phyloP scores from a whole-genome alignment of 1,140 invertebrate genomes.

The Listronotus oregonensis region DNA sequence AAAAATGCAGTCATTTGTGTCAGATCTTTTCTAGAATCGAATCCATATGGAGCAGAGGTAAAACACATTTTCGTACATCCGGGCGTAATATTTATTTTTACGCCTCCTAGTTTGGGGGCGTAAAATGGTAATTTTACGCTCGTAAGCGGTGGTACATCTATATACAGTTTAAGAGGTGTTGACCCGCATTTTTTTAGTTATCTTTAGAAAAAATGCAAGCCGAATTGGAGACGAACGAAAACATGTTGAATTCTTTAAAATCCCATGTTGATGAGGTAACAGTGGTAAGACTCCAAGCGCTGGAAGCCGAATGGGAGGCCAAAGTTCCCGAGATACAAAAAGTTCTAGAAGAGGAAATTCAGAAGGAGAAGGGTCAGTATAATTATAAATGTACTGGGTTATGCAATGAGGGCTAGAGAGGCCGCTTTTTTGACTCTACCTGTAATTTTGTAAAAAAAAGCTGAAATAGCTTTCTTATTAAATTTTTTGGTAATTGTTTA shows the following conservation, averaged over 20 bases:
- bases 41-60: slow-evolving; percentile 46
- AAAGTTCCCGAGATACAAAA: slow-evolving; percentile 37
- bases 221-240: slow-evolving; percentile 36
- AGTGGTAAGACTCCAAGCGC: slow-evolving; percentile 33
- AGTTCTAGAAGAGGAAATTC: slow-evolving; percentile 37
- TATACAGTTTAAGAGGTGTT: too few relatives aligned
- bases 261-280: slow-evolving; percentile 35
- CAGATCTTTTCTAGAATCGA: slow-evolving; percentile 47
- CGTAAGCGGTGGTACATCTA: too few relatives aligned
- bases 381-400: not conserved
- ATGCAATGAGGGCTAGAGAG: too few relatives aligned
- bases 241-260: slow-evolving; percentile 38
- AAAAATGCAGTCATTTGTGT: slow-evolving; percentile 62
- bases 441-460: too few relatives aligned
- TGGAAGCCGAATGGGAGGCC: slow-evolving; percentile 43
- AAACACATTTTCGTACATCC: not conserved
- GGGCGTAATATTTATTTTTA: too few relatives aligned
- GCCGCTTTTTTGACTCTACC: too few relatives aligned
- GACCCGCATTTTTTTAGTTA: slow-evolving; percentile 36
- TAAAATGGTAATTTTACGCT: too few relatives aligned
- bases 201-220: slow-evolving; percentile 40
- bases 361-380: slow-evolving; percentile 25
- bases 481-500: too few relatives aligned
- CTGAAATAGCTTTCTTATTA: too few relatives aligned
- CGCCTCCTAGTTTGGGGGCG: too few relatives aligned